phyloP scores from a whole-genome alignment of 2,113 vertebrate species.

The Himantopus leucocephalus region DNA sequence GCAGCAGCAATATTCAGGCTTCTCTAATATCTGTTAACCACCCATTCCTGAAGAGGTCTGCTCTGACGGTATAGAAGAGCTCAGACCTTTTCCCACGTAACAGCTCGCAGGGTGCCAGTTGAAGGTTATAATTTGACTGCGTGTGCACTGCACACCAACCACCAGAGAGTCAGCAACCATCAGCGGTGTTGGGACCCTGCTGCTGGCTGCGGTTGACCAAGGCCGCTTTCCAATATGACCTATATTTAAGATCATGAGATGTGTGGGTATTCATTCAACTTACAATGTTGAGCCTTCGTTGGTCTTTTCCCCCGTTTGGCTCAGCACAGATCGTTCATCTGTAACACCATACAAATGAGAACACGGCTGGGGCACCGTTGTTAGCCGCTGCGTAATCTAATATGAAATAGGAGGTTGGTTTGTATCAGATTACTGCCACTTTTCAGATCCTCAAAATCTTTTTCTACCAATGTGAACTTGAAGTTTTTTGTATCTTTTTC shows the following conservation, averaged over 20 bases:
- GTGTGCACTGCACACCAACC: not conserved
- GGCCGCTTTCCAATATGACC: not conserved
- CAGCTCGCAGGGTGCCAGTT: not conserved
- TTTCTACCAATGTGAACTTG: not conserved
- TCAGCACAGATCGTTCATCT: not conserved
- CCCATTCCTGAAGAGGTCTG: not conserved
- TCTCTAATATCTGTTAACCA: not conserved
- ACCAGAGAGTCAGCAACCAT: not conserved
- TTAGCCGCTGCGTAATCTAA: not conserved
- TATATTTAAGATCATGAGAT: not conserved
- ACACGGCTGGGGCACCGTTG: rapidly evolving
- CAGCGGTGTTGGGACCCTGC: not conserved
- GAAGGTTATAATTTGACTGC: not conserved
- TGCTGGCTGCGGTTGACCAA: not conserved
- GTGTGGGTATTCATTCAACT: not conserved
- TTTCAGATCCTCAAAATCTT: not conserved
- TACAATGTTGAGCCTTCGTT: not conserved
- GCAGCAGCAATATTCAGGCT: not conserved
- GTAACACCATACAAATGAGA: not conserved
- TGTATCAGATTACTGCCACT: not conserved
- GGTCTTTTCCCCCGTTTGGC: not conserved
- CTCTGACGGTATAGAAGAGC: not conserved
- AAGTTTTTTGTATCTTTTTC: not conserved
- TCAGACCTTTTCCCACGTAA: not conserved
- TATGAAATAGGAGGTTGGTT: not conserved